phyloP scores from a whole-genome alignment of 2,113 vertebrate species.

The Helogale parvula region DNA sequence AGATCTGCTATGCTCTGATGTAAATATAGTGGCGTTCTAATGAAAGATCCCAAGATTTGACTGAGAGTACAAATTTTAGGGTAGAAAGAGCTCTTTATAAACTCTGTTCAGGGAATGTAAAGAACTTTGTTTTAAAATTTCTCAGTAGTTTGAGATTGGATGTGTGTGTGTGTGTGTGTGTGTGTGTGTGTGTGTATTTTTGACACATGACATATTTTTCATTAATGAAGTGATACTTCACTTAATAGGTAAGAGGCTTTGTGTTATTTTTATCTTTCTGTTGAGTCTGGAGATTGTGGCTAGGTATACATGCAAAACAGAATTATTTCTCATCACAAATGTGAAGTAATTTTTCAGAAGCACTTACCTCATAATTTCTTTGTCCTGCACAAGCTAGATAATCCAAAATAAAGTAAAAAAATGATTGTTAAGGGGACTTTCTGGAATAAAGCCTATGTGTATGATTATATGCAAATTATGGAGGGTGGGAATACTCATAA shows the following conservation, averaged over 20 bases:
- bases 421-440: neutral
- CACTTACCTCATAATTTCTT: neutral
- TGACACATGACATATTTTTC: conserved; percentile 68
- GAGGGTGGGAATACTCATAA: neutral
- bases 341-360: conserved; percentile 25
- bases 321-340: neutral
- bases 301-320: neutral
- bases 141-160: neutral
- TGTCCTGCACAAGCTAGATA: neutral
- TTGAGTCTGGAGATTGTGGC: conserved; percentile 61
- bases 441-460: neutral
- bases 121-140: conserved; percentile 46
- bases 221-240: conserved; percentile 69
- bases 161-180: neutral
- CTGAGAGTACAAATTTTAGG: neutral
- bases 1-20: neutral
- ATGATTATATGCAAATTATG: neutral
- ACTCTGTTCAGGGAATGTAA: neutral
- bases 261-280: conserved; percentile 73
- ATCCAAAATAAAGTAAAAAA: conserved; percentile 21
- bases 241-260: conserved; percentile 40
- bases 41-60: neutral
- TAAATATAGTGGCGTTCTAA: neutral
- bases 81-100: neutral
- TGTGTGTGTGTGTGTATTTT: neutral